These are phyloP conservation scores for Lutra lutra DNA, from an alignment of 2,797 vertebrate species.

Conservation along the genomic window DNA sequence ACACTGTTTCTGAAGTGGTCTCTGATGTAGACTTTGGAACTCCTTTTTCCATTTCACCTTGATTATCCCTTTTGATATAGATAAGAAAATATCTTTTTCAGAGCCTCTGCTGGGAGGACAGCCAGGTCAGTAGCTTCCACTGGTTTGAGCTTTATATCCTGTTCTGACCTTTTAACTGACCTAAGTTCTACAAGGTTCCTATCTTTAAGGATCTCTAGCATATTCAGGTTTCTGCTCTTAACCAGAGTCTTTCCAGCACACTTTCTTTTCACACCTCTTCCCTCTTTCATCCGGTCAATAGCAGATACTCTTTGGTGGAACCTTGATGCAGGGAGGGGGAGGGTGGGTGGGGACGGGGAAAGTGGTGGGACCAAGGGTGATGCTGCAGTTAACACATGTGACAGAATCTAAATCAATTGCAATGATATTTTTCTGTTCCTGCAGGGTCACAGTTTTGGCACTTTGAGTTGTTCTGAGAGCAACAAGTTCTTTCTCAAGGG, in stretches of 20 bases:
- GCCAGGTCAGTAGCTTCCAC: slow-evolving; percentile 90
- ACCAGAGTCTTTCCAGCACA: slow-evolving; percentile 71
- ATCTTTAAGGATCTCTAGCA: slow-evolving; percentile 97
- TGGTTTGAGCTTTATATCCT: slow-evolving; percentile 87
- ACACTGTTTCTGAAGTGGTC: slow-evolving; percentile 75
- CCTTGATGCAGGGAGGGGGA: slow-evolving; percentile 80
- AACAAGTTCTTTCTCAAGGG: slow-evolving; percentile 95
- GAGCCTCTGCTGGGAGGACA: slow-evolving; percentile 94
- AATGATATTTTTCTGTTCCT: slow-evolving; percentile 89
- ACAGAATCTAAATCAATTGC: slow-evolving; percentile 79
- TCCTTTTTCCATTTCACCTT: slow-evolving; percentile 85
- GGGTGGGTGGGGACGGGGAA: slow-evolving; percentile 75
- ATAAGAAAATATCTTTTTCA: slow-evolving; percentile 97
- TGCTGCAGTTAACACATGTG: slow-evolving; percentile 71
- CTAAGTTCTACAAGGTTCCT: slow-evolving; percentile 94
- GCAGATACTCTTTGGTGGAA: slow-evolving; percentile 89
- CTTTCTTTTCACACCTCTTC: slow-evolving; percentile 88
- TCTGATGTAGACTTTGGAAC: slow-evolving; percentile 84
- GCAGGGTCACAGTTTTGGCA: slow-evolving; percentile 94
- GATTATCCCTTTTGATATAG: slow-evolving; percentile 89
- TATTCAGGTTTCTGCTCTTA: slow-evolving; percentile 87
- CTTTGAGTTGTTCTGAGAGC: slow-evolving; percentile 94
- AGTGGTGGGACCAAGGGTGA: slow-evolving; percentile 78
- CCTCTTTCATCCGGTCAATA: slow-evolving; percentile 94
- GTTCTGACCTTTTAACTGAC: slow-evolving; percentile 90